Base-by-base conservation (phyloP, 2,888 invertebrate species). In the Eristalinus sepulchralis region DNA sequence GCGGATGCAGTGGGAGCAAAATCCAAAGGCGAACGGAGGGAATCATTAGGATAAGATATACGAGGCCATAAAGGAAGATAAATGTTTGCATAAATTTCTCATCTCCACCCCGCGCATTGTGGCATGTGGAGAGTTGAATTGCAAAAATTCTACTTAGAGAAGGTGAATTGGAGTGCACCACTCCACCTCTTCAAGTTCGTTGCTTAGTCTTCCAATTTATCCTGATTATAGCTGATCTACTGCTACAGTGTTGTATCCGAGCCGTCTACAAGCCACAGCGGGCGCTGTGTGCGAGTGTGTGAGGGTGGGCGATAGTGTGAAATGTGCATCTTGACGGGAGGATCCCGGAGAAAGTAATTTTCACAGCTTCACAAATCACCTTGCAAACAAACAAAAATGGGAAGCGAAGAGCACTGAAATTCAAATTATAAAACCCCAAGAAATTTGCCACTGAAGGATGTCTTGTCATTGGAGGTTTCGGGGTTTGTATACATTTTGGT, bases 1-100 rank as follows among this genome's bases (percentile, higher is more conserved):
- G 67, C 63, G 76, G 73, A 73, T 82, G 85, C 82, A 82, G 39
- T 72, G 75, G 83, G 55, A 84, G 57, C 53, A 34, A 88, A 80
- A 89, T 89, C 88, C 86, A 84, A 88, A 81, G 64, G 77, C 83
- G 85, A 88, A 88, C 70, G 82, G 79, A 88, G 83, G 75, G 87
- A 88, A 89, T 89, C 88, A 88, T 89, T 88, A 84, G 85, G 88
- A 88, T 89, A 89, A 88, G 89, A 89, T 88, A 87, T 88, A 89
- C 88, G 86, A 84, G 82, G 85, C 88, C 88, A 89, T 89, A 89
- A 89, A 88, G 89, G 71, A 89, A 88, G 89, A 89, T 89, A 88
- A 88, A 89, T 89, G 88, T 76, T 88, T 88, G 88, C 88, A 89
- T 89, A 89, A 86, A 88, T 89, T 88, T 88, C 77, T 73, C 85